Conservation (phyloP, 2,797 vertebrate genomes). For the Rachycentron canadum region DNA sequence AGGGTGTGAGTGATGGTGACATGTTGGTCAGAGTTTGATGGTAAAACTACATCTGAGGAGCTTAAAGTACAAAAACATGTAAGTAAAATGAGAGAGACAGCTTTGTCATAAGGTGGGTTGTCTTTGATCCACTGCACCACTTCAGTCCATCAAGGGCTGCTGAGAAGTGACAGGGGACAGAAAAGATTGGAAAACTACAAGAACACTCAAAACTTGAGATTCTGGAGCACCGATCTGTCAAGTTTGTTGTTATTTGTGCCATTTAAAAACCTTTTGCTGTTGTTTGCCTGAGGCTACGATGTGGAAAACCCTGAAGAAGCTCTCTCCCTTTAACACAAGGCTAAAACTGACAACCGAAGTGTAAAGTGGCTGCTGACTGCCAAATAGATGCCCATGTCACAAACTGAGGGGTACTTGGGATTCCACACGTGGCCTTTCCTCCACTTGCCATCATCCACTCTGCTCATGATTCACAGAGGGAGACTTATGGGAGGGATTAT, state of each 20-base stretch:
- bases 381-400: slow-evolving; percentile 46
- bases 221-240: slow-evolving; percentile 42
- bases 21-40: slow-evolving; percentile 23
- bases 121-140: slow-evolving; percentile 19
- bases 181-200: slow-evolving; percentile 31
- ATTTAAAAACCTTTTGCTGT: slow-evolving; percentile 47
- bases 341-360: slow-evolving; percentile 39
- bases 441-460: slow-evolving; percentile 42
- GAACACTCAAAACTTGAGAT: slow-evolving; percentile 31
- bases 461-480: slow-evolving; percentile 42
- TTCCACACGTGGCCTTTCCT: slow-evolving; percentile 41
- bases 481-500: slow-evolving; percentile 47
- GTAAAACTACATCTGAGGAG: too few relatives aligned
- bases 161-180: slow-evolving; percentile 34
- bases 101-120: slow-evolving; percentile 4
- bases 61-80: too few relatives aligned
- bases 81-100: slow-evolving; percentile 28
- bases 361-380: slow-evolving; percentile 49
- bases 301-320: slow-evolving; percentile 43
- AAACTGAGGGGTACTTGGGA: slow-evolving; percentile 52
- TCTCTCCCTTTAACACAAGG: slow-evolving; percentile 39
- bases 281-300: slow-evolving; percentile 27
- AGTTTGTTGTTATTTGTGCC: slow-evolving; percentile 57
- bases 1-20: slow-evolving; percentile 1
- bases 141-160: slow-evolving; percentile 24